Evolutionary conservation across 1,140 invertebrate genomes (phyloP).

Genomic region (Drosophila gunungcola): DNA sequence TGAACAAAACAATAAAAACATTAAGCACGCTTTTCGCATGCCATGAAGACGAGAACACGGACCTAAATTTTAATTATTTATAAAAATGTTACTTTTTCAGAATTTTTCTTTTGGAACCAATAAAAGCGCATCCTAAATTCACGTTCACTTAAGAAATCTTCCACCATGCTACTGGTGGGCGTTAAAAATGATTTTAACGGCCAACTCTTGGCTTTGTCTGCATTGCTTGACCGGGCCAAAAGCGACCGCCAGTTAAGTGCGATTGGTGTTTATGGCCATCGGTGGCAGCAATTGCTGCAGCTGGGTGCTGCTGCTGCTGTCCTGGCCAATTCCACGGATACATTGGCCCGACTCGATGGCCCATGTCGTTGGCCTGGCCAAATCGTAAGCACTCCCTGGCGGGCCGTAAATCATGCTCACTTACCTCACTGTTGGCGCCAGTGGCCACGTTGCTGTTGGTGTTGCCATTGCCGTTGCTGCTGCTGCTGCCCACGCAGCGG

Average conservation of each 20-base stretch:
- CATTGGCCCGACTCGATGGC: not conserved
- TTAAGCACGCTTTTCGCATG: too few species aligned
- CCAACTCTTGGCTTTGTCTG: constrained; percentile 8
- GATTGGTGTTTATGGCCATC: constrained; percentile 47
- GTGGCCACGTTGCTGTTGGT: constrained; percentile 45
- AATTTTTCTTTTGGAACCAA: not conserved
- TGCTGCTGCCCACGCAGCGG: constrained; percentile 55
- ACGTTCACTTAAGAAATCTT: not conserved
- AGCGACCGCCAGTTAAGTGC: constrained; percentile 41
- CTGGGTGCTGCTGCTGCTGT: not conserved
- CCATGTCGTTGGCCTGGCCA: constrained; percentile 46
- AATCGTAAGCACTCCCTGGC: constrained; percentile 75
- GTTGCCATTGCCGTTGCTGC: constrained; percentile 16
- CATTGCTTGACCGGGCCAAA: constrained; percentile 48
- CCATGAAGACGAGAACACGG: too few species aligned
- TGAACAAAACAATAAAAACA: too few species aligned
- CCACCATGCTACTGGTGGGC: not conserved
- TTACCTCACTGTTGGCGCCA: constrained; percentile 82
- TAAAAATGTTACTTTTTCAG: too few species aligned
- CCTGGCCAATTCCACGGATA: not conserved
- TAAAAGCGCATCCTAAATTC: not conserved
- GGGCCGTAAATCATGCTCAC: constrained; percentile 73
- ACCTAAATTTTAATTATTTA: too few species aligned
- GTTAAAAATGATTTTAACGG: constrained; percentile 64
- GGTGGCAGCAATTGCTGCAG: constrained; percentile 33